Evolutionary conservation across 2,797 vertebrate species (phyloP), one percentile per base, ranked within the genome.

Genomic region (Scarus forsteni): DNA sequence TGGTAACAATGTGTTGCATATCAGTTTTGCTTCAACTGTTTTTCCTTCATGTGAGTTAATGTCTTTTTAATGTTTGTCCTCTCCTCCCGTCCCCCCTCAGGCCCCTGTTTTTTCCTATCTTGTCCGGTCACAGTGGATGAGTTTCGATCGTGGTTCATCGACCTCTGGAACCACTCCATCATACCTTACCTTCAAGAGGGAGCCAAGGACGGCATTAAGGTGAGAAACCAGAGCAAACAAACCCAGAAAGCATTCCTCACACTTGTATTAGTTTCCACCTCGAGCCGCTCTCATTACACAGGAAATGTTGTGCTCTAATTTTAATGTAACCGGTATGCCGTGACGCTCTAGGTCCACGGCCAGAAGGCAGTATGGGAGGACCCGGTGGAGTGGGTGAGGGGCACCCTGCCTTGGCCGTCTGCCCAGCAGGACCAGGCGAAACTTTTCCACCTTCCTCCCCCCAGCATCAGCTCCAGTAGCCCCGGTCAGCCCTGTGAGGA

Each of bases 161-260:
- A 99, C 87, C 94, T 99, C 49, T 99, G 98, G 98, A 99, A 99
- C 84, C 98, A 97, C 72, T 99, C 98, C 38, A 99, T 99, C 87
- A 99, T 99, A 75, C 98, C 98, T 15, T 99, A 99, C 76, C 93
- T 99, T 66, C 98, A 99, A 82, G 98, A 99, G 76, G 98, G 98
- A 0, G 96, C 98, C 3, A 99, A 98, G 88, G 98, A 99, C 10
- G 98, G 98, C 61, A 95, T 98, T 59, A 99, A 99, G 96, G 98
- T 98, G 84, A 63, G 77, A 67, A 56, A 50, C 15, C 3, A 45
- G 10, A 63, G 36, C 6, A n/a, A 35, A 16, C 27, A 16, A 12
- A 50, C 16, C 13, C n/a, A 46, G 10, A 14, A 39, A 53, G 46
- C 10, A 0, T 18, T 16, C 16, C 55, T 38, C n/a, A 39, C 11